A percentile compares a stretch with the other conserved stretches of the same genome.
phyloP scores from a whole-genome alignment of 2,797 vertebrate genomes.

The Clarias platycephalus region DNA sequence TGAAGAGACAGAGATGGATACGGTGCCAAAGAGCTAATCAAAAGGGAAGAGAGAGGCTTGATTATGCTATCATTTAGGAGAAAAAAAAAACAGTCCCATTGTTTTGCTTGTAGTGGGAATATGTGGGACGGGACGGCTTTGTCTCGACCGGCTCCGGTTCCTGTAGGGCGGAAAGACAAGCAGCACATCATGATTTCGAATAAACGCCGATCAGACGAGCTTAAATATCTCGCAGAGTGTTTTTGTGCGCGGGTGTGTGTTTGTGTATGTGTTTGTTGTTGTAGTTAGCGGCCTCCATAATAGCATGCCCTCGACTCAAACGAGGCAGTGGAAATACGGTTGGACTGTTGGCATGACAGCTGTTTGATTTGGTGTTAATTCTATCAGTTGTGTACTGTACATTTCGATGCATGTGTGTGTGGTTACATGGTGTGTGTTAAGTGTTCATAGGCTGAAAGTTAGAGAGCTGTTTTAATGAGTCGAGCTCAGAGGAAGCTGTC shows the following conservation, averaged over 20 bases:
- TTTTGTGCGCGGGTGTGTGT: slow-evolving; percentile 3
- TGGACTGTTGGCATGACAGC: slow-evolving; percentile 16
- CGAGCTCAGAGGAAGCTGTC: slow-evolving; percentile 67
- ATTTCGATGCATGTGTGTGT: not conserved
- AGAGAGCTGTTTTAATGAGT: slow-evolving; percentile 69
- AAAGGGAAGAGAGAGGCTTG: slow-evolving; percentile 71
- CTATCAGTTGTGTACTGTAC: slow-evolving; percentile 38
- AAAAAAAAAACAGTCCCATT: slow-evolving; percentile 67
- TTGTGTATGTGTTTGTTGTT: not conserved
- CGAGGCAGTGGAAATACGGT: slow-evolving; percentile 29
- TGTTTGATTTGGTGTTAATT: slow-evolving; percentile 53
- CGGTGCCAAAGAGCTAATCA: slow-evolving; percentile 71
- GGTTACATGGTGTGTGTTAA: slow-evolving; percentile 46
- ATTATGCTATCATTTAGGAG: slow-evolving; percentile 69
- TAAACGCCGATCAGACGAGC: slow-evolving; percentile 17
- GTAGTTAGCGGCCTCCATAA: not conserved
- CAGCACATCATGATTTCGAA: slow-evolving; percentile 29
- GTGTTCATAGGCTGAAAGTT: slow-evolving; percentile 58
- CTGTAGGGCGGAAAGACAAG: not conserved
- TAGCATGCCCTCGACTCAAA: slow-evolving; percentile 25
- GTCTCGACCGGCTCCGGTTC: slow-evolving; percentile 41
- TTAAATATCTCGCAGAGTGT: not conserved
- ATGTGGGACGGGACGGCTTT: slow-evolving; percentile 64
- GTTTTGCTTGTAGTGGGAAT: slow-evolving; percentile 65
- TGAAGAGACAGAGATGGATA: slow-evolving; percentile 51